Percentiles rank a stretch among this genome's conserved stretches.
These are phyloP conservation scores for Pangasius djambal DNA, from an alignment of 2,797 vertebrate genomes.

Conservation along the genomic window DNA sequence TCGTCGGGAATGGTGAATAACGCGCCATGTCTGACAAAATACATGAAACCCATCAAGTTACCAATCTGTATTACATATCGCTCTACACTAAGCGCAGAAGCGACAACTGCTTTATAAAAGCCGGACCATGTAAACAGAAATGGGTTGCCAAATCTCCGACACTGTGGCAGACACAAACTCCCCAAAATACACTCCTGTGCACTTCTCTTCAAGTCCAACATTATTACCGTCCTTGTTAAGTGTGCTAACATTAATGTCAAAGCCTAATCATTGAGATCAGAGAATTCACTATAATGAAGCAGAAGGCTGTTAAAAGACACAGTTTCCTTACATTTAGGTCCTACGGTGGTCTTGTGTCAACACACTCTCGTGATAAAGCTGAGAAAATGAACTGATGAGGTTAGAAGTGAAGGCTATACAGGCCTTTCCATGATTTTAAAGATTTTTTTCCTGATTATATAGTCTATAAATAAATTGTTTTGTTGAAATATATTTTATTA, in stretches of 20 bases:
- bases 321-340: not conserved
- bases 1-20: constrained; percentile 3
- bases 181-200: not conserved
- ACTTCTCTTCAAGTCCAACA: not conserved
- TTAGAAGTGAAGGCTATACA: not conserved
- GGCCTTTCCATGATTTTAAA: not conserved
- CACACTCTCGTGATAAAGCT: not conserved
- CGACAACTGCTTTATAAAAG: not conserved
- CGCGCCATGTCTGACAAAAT: constrained; percentile 18
- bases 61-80: fast-evolving
- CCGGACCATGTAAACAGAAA: not conserved
- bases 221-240: no score
- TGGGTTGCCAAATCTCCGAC: not conserved
- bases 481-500: not conserved
- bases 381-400: no score
- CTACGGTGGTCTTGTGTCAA: not conserved
- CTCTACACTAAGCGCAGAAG: not conserved
- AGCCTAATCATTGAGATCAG: not conserved
- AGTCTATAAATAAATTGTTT: not conserved
- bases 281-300: not conserved
- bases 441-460: not conserved
- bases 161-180: no score
- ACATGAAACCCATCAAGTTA: not conserved
- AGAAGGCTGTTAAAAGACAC: not conserved
- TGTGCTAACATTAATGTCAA: not conserved